These are phyloP conservation scores for Tichodroma muraria DNA, from an alignment of 2,113 vertebrate genomes.

Conservation along the genomic window DNA sequence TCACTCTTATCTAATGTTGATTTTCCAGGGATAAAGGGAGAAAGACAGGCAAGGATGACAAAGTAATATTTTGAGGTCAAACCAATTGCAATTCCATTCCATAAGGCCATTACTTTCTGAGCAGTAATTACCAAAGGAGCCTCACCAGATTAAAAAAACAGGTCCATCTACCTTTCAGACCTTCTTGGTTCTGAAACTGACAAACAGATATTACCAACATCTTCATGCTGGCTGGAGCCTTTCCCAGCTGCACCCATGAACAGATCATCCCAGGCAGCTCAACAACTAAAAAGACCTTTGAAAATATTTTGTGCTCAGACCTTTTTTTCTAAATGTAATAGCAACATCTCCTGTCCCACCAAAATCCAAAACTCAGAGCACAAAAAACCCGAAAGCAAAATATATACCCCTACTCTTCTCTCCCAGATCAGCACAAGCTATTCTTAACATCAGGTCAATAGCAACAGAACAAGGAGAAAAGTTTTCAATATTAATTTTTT, in stretches of 20 bases:
- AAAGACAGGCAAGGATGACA: neutral
- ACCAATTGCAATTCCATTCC: neutral
- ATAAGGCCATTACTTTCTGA: neutral
- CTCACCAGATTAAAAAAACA: neutral
- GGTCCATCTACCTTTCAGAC: neutral
- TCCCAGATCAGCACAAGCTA: neutral
- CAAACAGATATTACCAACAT: neutral
- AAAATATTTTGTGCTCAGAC: neutral
- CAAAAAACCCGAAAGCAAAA: neutral
- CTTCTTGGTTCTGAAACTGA: neutral
- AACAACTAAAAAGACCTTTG: neutral
- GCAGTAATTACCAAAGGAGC: neutral
- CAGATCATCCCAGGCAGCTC: neutral
- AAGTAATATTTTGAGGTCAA: slow-evolving; percentile 5
- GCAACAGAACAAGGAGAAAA: slow-evolving; percentile 21
- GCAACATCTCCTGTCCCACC: neutral
- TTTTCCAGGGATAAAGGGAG: neutral
- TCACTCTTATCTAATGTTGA: neutral
- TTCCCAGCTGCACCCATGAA: neutral
- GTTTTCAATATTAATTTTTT: slow-evolving; percentile 64
- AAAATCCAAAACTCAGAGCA: neutral
- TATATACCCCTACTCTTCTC: neutral
- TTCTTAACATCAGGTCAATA: slow-evolving; percentile 32
- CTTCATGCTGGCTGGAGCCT: neutral
- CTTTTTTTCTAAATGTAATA: neutral